Evolutionary conservation across 2,797 vertebrate species (phyloP), one percentile per base, ranked within the genome.

Genomic region (Tadarida brasiliensis): DNA sequence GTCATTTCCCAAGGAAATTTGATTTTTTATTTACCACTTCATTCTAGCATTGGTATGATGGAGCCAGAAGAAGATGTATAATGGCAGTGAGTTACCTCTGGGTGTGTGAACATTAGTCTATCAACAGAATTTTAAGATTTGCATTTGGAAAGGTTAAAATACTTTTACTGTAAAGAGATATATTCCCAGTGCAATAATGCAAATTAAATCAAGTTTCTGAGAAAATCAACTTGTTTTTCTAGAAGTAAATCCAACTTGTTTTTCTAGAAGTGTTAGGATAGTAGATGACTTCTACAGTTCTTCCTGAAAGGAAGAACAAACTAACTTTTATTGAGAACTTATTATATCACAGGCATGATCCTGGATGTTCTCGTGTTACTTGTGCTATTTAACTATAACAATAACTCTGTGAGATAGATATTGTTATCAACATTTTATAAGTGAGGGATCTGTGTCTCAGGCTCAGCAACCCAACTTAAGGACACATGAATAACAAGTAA

Each of bases 171-270:
- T 76, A 84, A 91, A 86, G 80, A 65, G 54, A 11, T 30, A 3
- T 77, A 57, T 87, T 59, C 9, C 49, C 78, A 49, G 22, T 19
- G 59, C 49, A 83, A 65, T 39, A 20, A 73, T n/a, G 74, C 39
- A 94, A 94, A 93, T 76, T 78, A 89, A 65, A 30, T 44, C 39
- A 83, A 51, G n/a, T 74, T 30, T 91, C 51, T 83, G 47, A 91
- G 70, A 28, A 63, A 82, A 54, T 14, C 68, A 28, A n/a, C 88
- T 65, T 70, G 61, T 65, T 63, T 39, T 56, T 54, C 80, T 70
- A 33, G 54, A 80, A 77, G 24, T 8, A 59, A 80, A 59, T 19
- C n/a, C 65, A 24, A 35, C 90, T 61, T 67, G 68, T 56, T 59
- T 33, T 51, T 39, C 81, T 65, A 33, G 54, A 83, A 80, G 28